A percentile compares a stretch with the other conserved stretches of the same genome.
Evolutionary conservation across 1,140 invertebrate species (phyloP).

Genomic region (Phocides pigmalion): DNA sequence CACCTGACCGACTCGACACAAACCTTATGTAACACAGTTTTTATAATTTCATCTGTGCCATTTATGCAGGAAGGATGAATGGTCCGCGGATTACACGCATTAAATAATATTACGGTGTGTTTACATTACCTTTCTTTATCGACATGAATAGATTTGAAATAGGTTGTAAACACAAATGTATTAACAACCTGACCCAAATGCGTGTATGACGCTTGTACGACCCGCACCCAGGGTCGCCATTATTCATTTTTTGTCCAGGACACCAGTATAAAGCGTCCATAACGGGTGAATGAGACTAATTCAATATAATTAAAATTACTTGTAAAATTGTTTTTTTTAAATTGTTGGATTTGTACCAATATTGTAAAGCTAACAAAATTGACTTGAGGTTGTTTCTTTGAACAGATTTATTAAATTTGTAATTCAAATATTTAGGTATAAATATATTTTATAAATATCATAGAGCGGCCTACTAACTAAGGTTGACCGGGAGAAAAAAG

Average conservation of each 20-base stretch:
- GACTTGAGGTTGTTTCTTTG: no score
- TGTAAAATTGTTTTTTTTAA: no score
- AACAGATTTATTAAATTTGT: no score
- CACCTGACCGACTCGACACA: background rate
- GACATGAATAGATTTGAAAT: slow-evolving; percentile 60
- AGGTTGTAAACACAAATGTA: slow-evolving; percentile 68
- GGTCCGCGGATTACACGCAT: slow-evolving; percentile 23
- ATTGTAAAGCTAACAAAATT: no score
- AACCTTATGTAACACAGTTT: background rate
- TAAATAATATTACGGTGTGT: slow-evolving; percentile 35
- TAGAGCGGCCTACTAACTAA: no score
- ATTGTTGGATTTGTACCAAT: no score
- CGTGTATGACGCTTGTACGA: slow-evolving; percentile 60
- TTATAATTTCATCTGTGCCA: slow-evolving; percentile 16
- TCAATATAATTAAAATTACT: no score
- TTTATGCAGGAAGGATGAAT: slow-evolving; percentile 23
- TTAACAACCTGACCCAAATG: slow-evolving; percentile 72
- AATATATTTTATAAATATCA: no score
- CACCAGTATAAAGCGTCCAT: background rate
- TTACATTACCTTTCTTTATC: slow-evolving; percentile 50
- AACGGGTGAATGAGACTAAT: background rate
- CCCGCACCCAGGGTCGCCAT: slow-evolving; percentile 50
- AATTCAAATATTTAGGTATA: no score
- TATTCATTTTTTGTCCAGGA: background rate
- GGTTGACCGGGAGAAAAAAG: no score